These are phyloP conservation scores for Armadillidium nasatum DNA, from an alignment of 1,140 invertebrate species.

Conservation along the genomic window DNA sequence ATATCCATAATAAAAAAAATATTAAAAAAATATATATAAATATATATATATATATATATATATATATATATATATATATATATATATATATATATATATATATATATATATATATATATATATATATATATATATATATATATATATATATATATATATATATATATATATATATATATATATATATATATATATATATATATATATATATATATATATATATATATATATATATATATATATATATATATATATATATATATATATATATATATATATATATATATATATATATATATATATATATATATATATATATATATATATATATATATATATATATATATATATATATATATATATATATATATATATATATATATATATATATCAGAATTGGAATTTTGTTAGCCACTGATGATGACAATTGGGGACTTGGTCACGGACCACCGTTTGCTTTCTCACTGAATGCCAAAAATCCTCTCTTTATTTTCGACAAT, in stretches of 20 bases:
- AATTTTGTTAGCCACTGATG: no score
- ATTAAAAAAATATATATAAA: no score
- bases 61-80: constrained; percentile 3
- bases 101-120: constrained; percentile 14
- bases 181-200: no score
- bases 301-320: not conserved
- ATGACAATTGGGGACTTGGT: no score
- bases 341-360: constrained; percentile 4
- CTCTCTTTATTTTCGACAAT: no score
- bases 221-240: not conserved
- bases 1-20: no score
- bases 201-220: constrained; percentile 7
- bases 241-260: not conserved
- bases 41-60: not conserved
- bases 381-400: not conserved
- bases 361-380: constrained; percentile 10
- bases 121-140: constrained; percentile 6
- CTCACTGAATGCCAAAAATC: no score
- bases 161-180: no score
- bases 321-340: not conserved
- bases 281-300: constrained; percentile 5
- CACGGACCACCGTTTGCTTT: no score
- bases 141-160: not conserved
- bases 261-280: constrained; percentile 4
- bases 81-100: constrained; percentile 14